Evolutionary conservation across 2,888 invertebrate species (phyloP).

Genomic region (Dimorphilus gyrociliatus): DNA sequence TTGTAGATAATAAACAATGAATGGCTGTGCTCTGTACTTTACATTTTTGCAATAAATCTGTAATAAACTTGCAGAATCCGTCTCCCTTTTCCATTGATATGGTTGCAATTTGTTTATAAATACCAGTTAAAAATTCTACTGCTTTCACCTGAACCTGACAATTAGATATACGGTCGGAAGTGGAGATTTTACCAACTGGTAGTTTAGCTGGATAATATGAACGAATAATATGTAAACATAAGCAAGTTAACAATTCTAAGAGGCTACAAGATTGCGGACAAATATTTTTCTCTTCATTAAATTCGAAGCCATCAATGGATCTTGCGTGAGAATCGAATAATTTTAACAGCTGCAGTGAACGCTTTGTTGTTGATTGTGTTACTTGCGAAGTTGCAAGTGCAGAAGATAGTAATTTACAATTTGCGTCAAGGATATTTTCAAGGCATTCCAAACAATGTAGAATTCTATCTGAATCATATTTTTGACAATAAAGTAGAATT

Average conservation of each 20-base stretch:
- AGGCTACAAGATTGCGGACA: conserved; percentile 55
- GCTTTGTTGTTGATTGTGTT: conserved; percentile 37
- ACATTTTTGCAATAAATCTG: conserved; percentile 51
- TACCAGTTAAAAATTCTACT: conserved; percentile 53
- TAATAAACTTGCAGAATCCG: conserved; percentile 58
- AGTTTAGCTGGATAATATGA: conserved; percentile 56
- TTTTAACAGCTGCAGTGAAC: conserved; percentile 42
- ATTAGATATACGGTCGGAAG: conserved; percentile 52
- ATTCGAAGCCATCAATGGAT: conserved; percentile 52
- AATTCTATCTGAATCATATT: conserved; percentile 57
- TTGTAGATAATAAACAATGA: conserved; percentile 60
- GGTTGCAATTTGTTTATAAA: conserved; percentile 54
- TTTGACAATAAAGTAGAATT: conserved; percentile 59
- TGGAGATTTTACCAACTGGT: conserved; percentile 49
- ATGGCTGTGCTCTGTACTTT: conserved; percentile 67
- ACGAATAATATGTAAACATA: conserved; percentile 61
- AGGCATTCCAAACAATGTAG: conserved; percentile 57
- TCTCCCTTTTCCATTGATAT: conserved; percentile 60
- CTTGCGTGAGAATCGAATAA: conserved; percentile 58
- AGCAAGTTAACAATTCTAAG: conserved; percentile 53
- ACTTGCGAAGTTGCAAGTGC: conserved; percentile 58
- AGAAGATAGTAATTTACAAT: conserved; percentile 55
- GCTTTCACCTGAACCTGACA: conserved; percentile 58
- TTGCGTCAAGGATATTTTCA: conserved; percentile 53
- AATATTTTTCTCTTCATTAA: conserved; percentile 38